These are phyloP conservation scores for Pyrgilauda ruficollis DNA, from an alignment of 2,113 vertebrate genomes.

Conservation along the genomic window DNA sequence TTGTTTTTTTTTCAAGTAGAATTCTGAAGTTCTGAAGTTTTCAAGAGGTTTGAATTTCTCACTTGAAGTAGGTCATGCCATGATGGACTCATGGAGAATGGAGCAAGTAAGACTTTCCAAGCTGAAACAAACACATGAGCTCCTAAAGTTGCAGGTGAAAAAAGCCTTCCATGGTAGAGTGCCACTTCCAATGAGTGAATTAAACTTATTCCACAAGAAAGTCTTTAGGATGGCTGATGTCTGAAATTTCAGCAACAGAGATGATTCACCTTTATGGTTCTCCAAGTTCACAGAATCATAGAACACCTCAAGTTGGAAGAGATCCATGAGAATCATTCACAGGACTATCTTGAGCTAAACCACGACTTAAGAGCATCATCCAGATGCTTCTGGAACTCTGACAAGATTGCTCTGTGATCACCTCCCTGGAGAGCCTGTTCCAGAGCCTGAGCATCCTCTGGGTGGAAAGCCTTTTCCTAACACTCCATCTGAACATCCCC, in stretches of 20 bases:
- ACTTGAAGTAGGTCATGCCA: neutral
- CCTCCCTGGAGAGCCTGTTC: neutral
- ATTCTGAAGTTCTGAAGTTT: neutral
- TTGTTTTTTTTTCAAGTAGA: neutral
- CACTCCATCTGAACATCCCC: neutral
- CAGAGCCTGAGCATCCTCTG: neutral
- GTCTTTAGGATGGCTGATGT: neutral
- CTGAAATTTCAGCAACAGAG: neutral
- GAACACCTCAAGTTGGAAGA: neutral
- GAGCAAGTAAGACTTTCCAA: neutral
- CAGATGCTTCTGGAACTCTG: neutral
- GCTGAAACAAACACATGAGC: neutral
- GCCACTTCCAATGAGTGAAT: neutral
- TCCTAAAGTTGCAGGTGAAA: neutral
- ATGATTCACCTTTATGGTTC: neutral
- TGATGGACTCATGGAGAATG: neutral
- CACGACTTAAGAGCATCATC: fast-evolving
- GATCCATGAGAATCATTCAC: neutral
- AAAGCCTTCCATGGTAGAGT: neutral
- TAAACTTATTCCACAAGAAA: neutral
- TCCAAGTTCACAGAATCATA: neutral
- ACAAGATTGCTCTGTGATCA: neutral
- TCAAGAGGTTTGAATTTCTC: neutral
- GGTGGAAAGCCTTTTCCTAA: neutral
- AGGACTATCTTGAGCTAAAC: neutral